Evolutionary conservation across 2,113 vertebrate genomes (phyloP).

Genomic region (Pangasianodon hypophthalmus): DNA sequence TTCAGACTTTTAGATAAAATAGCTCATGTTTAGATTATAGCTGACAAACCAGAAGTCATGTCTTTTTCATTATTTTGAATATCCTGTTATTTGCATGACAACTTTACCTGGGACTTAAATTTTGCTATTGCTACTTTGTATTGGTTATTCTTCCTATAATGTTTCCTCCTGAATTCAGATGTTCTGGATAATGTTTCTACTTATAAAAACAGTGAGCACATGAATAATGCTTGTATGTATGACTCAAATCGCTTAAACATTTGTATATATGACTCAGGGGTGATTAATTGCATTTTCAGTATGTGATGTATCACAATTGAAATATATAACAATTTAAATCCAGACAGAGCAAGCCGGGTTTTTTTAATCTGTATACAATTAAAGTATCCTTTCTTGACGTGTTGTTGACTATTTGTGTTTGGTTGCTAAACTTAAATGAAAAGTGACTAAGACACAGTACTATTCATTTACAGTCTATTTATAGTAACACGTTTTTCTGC

Average conservation of each 20-base stretch:
- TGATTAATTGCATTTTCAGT: not conserved
- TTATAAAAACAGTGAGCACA: not conserved
- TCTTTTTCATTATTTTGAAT: not conserved
- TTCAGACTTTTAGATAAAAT: no score
- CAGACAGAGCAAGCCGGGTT: not conserved
- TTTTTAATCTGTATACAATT: not conserved
- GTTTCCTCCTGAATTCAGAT: not conserved
- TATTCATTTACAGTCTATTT: not conserved
- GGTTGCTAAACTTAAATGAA: not conserved
- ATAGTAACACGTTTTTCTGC: not conserved
- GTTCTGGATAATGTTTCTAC: not conserved
- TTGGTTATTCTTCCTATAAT: not conserved
- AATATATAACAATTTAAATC: not conserved
- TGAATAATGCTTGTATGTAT: slow-evolving; percentile 5
- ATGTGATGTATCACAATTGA: not conserved
- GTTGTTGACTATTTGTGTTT: not conserved
- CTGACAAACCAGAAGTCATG: not conserved
- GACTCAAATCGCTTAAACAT: not conserved
- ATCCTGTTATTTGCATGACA: slow-evolving; percentile 12
- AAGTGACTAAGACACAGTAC: not conserved
- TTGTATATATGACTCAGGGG: not conserved
- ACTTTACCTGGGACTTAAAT: not conserved
- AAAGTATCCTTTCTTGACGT: not conserved
- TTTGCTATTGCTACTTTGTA: not conserved
- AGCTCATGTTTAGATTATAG: not conserved